A percentile compares a stretch with the other conserved stretches of the same genome.
Evolutionary conservation across 2,888 invertebrate species (phyloP).

Genomic region (Psylliodes chrysocephalus): DNA sequence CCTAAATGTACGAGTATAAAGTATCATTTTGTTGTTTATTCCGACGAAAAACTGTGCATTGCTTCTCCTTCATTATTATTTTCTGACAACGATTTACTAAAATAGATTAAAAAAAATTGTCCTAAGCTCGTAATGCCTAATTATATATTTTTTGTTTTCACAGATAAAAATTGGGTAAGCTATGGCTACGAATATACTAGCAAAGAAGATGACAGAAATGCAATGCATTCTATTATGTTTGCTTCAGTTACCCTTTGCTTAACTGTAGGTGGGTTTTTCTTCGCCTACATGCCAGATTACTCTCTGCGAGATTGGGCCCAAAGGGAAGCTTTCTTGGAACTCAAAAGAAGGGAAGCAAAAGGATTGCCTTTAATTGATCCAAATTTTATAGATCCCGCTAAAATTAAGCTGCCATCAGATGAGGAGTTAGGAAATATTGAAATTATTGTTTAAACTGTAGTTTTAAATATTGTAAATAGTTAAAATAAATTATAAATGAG

Average conservation of each 20-base stretch:
- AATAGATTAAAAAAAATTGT: no score
- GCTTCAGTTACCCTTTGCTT: conserved; percentile 75
- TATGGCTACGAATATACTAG: conserved; percentile 81
- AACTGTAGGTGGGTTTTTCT: conserved; percentile 73
- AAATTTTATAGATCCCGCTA: conserved; percentile 79
- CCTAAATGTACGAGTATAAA: no score
- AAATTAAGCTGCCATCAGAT: conserved; percentile 84
- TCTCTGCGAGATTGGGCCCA: conserved; percentile 85
- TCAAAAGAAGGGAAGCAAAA: conserved; percentile 84
- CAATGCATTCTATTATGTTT: conserved; percentile 78
- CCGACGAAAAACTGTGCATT: no score
- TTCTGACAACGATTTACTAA: no score
- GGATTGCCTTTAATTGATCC: conserved; percentile 85
- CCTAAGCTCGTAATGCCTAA: no score
- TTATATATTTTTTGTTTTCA: no score
- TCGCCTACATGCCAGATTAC: conserved; percentile 81
- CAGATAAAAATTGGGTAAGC: conserved; percentile 80
- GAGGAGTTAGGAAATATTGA: conserved; percentile 86
- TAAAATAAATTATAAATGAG: no score
- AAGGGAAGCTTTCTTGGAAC: conserved; percentile 89
- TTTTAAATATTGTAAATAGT: conserved; percentile 5
- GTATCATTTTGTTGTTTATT: no score
- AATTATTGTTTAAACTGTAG: conserved; percentile 69
- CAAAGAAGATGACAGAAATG: conserved; percentile 75
- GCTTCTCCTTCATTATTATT: no score